Percentiles rank a stretch among this genome's conserved stretches.
These are phyloP conservation scores for Phrynosoma blainvillii DNA, from an alignment of 2,113 vertebrate genomes.

Conservation along the genomic window DNA sequence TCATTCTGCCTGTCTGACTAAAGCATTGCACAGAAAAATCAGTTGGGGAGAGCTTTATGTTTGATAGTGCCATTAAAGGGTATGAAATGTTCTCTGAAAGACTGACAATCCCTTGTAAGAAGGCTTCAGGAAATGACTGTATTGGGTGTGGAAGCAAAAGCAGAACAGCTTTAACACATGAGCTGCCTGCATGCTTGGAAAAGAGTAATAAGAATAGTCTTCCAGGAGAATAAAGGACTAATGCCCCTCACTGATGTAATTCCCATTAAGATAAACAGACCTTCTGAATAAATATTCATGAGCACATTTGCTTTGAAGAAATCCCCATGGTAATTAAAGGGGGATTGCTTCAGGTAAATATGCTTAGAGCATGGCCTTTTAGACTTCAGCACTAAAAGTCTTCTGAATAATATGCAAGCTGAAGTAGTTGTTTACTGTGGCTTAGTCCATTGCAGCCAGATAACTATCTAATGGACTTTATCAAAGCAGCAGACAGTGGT, in stretches of 20 bases:
- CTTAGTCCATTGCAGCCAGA: conserved; percentile 24
- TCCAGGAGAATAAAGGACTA: not conserved
- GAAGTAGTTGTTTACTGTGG: conserved; percentile 31
- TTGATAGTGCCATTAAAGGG: conserved; percentile 53
- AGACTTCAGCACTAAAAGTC: not conserved
- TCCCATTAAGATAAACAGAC: not conserved
- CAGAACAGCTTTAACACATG: conserved; percentile 64
- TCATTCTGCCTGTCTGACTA: conserved; percentile 27
- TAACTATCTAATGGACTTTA: not conserved
- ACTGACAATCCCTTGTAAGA: conserved; percentile 50
- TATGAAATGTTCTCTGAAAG: conserved; percentile 64
- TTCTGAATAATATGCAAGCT: conserved; percentile 32
- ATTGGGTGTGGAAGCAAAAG: conserved; percentile 66
- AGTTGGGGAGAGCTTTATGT: conserved; percentile 46
- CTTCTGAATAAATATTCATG: not conserved
- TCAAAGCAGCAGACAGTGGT: not conserved
- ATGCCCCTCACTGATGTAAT: not conserved
- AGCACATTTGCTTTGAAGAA: not conserved
- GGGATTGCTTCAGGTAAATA: not conserved
- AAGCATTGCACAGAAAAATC: conserved; percentile 21
- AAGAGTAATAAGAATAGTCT: conserved; percentile 60
- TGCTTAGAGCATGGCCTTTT: not conserved
- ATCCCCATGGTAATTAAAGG: not conserved
- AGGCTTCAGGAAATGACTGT: conserved; percentile 76
- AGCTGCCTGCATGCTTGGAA: conserved; percentile 58